Base-by-base conservation (phyloP, 1,140 invertebrate genomes). In the Ceratosolen fusciceps region DNA sequence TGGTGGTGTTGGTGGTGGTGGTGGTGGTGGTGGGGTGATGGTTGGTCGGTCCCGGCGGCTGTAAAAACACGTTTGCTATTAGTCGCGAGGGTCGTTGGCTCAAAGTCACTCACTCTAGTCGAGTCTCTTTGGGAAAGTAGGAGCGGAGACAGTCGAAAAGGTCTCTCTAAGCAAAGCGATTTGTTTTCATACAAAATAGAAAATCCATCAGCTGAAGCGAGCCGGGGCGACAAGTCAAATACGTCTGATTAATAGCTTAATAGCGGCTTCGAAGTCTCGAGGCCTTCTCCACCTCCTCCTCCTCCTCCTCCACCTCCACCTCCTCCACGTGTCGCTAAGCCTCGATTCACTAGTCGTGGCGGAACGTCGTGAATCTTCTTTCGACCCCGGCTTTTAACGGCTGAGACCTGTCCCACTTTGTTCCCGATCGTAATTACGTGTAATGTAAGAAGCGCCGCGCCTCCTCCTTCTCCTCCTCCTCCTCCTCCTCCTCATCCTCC, bases 101-200 rank as follows among this genome's bases (percentile, higher is more conserved):
- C n/a, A n/a, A n/a, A n/a, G n/a, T n/a, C n/a, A n/a, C n/a, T n/a
- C n/a, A n/a, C 16, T 21, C 3, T 16, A 16, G 21, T 26, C 26
- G 16, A 16, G 43, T 31, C 70, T 65, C 54, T 78, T 78, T 78
- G 77, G 56, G 56, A 78, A 78, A 78, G 72, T 73, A 65, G 77
- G 73, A 47, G 29, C 70, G 54, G 12, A 58, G 54, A 49, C 31
- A 56, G 37, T 3, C 26, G 31, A 68, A 68, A 58, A n/a, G n/a
- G 49, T n/a, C 43, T 19, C n/a, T 67, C 37, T 21, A 62, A 37
- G 52, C 34, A n/a, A 52, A n/a, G n/a, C 39, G 54, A 75, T 47
- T 70, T 77, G 74, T 70, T 77, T 77, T 77, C 74, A 77, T 65
- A 70, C 75, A 77, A 77, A 77, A 77, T 65, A 77, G 16, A 19